Conservation (phyloP, 2,113 vertebrate species). For the Pundamilia nyererei region DNA sequence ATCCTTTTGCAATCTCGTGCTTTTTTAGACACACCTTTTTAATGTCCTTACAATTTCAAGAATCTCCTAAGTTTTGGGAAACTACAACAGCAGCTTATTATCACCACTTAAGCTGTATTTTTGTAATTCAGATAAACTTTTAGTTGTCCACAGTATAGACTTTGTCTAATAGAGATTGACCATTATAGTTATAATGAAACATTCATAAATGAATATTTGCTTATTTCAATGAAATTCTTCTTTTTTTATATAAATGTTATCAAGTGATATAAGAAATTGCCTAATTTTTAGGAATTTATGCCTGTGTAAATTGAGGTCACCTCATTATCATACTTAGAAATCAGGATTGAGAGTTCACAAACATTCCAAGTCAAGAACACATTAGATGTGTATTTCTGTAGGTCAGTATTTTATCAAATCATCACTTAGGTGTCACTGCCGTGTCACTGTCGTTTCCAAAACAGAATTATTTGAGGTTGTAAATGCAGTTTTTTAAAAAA, state of each 20-base stretch:
- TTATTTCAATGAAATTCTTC: not conserved
- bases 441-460: rapidly evolving
- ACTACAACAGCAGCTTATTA: not conserved
- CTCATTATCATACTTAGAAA: not conserved
- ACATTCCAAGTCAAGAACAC: rapidly evolving
- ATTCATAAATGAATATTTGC: not conserved
- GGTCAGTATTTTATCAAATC: not conserved
- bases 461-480: not conserved
- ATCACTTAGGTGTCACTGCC: rapidly evolving
- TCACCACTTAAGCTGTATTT: not conserved
- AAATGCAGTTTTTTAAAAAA: conserved; percentile 46
- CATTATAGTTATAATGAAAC: not conserved
- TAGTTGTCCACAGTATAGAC: not conserved
- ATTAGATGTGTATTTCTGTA: not conserved
- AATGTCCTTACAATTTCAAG: not conserved
- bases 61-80: not conserved
- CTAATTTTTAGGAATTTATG: not conserved
- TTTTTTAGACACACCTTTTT: not conserved
- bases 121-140: not conserved
- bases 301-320: not conserved
- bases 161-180: not conserved
- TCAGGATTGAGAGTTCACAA: not conserved
- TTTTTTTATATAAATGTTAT: not conserved
- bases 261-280: not conserved
- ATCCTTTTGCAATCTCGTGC: not conserved